Conservation (phyloP, 2,113 vertebrate genomes). For the Neogobius melanostomus region DNA sequence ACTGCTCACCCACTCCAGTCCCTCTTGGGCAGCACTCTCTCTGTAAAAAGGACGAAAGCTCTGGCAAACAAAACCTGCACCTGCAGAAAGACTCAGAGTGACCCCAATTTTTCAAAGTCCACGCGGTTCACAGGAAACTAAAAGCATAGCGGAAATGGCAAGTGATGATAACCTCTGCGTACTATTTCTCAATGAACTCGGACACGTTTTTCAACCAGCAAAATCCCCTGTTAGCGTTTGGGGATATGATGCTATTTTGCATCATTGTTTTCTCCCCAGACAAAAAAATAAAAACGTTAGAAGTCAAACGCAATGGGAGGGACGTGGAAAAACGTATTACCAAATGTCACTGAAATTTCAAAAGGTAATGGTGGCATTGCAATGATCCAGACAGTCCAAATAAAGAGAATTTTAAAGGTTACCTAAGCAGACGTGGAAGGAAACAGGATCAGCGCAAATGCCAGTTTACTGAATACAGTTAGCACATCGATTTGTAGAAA, state of each 20-base stretch:
- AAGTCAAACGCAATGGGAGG: conserved; percentile 36
- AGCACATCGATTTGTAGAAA: background rate
- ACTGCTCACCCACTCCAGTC: conserved; percentile 11
- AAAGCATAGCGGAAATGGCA: conserved; percentile 54
- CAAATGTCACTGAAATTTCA: background rate
- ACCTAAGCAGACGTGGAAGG: background rate
- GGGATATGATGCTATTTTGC: background rate
- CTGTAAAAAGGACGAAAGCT: conserved; percentile 36
- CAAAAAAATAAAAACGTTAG: background rate
- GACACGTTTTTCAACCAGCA: conserved; percentile 14
- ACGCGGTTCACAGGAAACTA: conserved; percentile 43
- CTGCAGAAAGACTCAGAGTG: conserved; percentile 24
- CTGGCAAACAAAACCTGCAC: conserved; percentile 12
- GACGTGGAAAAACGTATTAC: background rate
- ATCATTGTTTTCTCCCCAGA: conserved; percentile 18
- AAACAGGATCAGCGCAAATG: background rate
- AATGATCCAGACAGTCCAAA: background rate
- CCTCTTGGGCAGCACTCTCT: conserved; percentile 27
- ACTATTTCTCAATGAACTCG: conserved; percentile 36
- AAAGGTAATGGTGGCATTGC: background rate
- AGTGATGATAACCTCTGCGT: conserved; percentile 38
- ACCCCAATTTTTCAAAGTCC: conserved; percentile 65
- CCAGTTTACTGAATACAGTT: background rate
- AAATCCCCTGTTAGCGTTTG: background rate
- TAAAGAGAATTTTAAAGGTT: conserved; percentile 7